phyloP scores from a whole-genome alignment of 1,140 invertebrate species.

The Piezodorus guildinii region DNA sequence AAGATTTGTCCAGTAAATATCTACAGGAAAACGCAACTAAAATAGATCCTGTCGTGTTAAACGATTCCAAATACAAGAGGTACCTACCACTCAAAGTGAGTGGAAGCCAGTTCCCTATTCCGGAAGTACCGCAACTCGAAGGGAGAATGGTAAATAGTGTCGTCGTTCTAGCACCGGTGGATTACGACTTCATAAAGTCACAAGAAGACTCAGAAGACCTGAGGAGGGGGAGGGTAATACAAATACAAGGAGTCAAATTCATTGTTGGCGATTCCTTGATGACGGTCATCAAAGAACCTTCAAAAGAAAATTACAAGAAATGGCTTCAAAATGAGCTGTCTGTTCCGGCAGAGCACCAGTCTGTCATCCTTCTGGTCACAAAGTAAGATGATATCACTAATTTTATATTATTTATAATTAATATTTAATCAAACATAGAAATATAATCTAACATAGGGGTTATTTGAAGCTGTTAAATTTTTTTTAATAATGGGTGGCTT shows the following conservation, averaged over 20 bases:
- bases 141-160: conserved; percentile 66
- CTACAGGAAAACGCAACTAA: conserved; percentile 58
- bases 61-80: conserved; percentile 60
- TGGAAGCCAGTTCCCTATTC: conserved; percentile 69
- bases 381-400: conserved; percentile 44
- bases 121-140: conserved; percentile 55
- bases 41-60: conserved; percentile 57
- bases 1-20: conserved; percentile 56
- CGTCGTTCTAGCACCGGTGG: conserved; percentile 66
- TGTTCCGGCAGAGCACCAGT: conserved; percentile 56
- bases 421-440: neutral
- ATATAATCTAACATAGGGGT: too few species aligned
- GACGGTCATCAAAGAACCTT: conserved; percentile 58
- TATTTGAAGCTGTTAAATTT: too few species aligned
- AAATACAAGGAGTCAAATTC: conserved; percentile 40
- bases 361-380: conserved; percentile 64
- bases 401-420: neutral
- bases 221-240: conserved; percentile 32
- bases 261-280: conserved; percentile 56
- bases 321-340: conserved; percentile 65
- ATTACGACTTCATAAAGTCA: conserved; percentile 44
- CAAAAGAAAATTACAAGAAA: conserved; percentile 60
- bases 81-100: conserved; percentile 72
- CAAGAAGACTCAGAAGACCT: conserved; percentile 29
- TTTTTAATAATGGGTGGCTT: too few species aligned